Percentiles rank a stretch among this genome's conserved stretches.
phyloP scores from a whole-genome alignment of 2,113 vertebrate species.

The Callospermophilus lateralis region DNA sequence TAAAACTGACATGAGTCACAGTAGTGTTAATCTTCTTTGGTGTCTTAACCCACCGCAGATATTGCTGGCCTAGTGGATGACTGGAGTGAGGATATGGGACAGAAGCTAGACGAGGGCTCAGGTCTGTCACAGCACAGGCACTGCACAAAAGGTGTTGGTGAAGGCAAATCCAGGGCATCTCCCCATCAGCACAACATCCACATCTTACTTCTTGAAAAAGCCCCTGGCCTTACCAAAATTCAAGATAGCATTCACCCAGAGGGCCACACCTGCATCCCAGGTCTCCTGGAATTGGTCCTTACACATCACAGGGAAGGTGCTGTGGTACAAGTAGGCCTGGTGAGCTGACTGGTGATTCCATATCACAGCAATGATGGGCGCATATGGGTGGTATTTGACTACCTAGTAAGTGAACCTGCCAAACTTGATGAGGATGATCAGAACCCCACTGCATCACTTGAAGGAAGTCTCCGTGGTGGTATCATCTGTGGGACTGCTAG shows the following conservation, averaged over 20 bases:
- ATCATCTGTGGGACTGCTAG: constrained; percentile 95
- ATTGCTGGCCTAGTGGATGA: constrained; percentile 33
- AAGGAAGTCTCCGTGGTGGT: constrained; percentile 96
- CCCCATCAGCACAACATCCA: constrained; percentile 93
- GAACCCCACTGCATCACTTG: constrained; percentile 97
- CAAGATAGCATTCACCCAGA: constrained; percentile 94
- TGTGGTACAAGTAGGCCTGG: constrained; percentile 95
- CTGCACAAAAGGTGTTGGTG: constrained; percentile 98
- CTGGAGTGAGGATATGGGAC: not conserved
- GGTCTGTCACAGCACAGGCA: constrained; percentile 87
- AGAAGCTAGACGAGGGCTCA: not conserved
- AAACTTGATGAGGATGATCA: constrained; percentile 96
- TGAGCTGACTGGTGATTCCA: constrained; percentile 92
- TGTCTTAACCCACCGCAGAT: constrained; percentile 25
- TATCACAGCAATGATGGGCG: constrained; percentile 95
- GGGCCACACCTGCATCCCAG: constrained; percentile 96
- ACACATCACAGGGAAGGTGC: constrained; percentile 94
- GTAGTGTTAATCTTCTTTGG: not conserved
- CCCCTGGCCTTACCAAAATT: constrained; percentile 93
- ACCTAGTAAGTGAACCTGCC: constrained; percentile 97
- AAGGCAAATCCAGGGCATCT: constrained; percentile 96
- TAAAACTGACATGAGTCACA: not conserved
- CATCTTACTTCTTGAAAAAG: constrained; percentile 95
- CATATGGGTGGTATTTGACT: constrained; percentile 94
- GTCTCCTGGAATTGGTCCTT: constrained; percentile 91